Conservation (phyloP, 2,797 vertebrate species). For the Aplochiton taeniatus region DNA sequence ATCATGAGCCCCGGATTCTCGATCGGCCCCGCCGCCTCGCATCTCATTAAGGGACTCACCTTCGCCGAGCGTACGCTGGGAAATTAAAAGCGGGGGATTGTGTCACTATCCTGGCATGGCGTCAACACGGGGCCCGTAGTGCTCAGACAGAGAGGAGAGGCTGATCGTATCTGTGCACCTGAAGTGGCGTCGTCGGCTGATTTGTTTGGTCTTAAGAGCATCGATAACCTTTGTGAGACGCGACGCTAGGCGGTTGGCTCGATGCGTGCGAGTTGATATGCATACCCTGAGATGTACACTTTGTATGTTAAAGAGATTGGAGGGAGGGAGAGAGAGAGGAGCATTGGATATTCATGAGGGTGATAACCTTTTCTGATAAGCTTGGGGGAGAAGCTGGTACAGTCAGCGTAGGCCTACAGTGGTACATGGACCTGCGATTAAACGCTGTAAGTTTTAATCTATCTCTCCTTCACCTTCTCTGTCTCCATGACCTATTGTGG, state of each 20-base stretch:
- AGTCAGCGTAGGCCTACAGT: not conserved
- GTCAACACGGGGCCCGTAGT: not conserved
- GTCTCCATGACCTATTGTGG: too few relatives aligned
- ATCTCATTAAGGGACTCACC: constrained; percentile 57
- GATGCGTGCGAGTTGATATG: not conserved
- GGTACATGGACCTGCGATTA: not conserved
- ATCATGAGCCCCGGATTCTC: constrained; percentile 66
- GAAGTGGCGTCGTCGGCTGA: constrained; percentile 39
- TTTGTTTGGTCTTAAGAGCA: constrained; percentile 18
- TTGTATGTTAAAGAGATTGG: constrained; percentile 16
- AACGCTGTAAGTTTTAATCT: too few relatives aligned
- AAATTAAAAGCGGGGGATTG: constrained; percentile 30
- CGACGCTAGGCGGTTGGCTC: not conserved
- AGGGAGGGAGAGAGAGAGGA: not conserved
- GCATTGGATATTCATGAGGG: constrained; percentile 10
- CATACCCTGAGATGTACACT: constrained; percentile 3
- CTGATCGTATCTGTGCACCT: constrained; percentile 13
- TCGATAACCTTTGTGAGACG: constrained; percentile 40
- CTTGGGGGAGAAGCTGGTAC: constrained; percentile 49
- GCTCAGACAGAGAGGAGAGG: not conserved
- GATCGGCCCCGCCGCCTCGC: constrained; percentile 38
- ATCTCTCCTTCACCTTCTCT: too few relatives aligned
- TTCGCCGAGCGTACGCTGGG: constrained; percentile 18
- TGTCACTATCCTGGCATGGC: not conserved
- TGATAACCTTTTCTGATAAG: constrained; percentile 14